Percentiles rank a stretch among this genome's conserved stretches.
Conservation (phyloP, 2,797 vertebrate genomes). For the Cossypha dichroa region DNA sequence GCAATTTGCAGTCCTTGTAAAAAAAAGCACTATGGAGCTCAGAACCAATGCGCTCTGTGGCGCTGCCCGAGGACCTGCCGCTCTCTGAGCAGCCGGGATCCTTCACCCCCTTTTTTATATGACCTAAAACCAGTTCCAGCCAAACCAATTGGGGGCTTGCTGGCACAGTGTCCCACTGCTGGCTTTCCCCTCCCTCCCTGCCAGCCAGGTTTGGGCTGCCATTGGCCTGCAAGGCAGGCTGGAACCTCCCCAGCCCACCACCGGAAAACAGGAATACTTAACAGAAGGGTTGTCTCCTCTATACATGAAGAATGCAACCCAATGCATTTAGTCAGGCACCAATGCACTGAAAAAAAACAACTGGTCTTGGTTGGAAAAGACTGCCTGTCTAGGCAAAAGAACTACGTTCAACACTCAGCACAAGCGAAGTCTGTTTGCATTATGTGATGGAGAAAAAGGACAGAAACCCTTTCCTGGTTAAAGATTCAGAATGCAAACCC, state of each 20-base stretch:
- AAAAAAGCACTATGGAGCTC: conserved; percentile 5
- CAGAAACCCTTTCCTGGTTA: neutral
- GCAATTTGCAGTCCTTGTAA: conserved; percentile 35
- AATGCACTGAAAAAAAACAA: conserved; percentile 76
- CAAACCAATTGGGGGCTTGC: conserved; percentile 61
- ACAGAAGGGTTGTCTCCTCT: conserved; percentile 83
- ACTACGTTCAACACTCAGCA: neutral
- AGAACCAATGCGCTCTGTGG: conserved; percentile 7
- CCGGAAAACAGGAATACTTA: conserved; percentile 90
- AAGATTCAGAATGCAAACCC: neutral
- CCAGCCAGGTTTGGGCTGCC: neutral
- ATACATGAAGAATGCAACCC: conserved; percentile 80
- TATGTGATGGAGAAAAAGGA: conserved; percentile 10
- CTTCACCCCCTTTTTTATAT: conserved; percentile 67
- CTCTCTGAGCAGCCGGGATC: conserved; percentile 63
- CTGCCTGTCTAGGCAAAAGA: conserved; percentile 11
- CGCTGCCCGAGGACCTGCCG: conserved; percentile 53
- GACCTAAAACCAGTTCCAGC: conserved; percentile 66
- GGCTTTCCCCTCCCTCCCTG: conserved; percentile 57
- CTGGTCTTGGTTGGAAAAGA: conserved; percentile 28
- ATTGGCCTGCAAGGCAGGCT: conserved; percentile 41
- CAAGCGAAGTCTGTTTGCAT: conserved; percentile 5
- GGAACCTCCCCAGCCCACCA: conserved; percentile 73
- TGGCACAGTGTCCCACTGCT: conserved; percentile 58
- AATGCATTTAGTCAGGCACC: conserved; percentile 85